Evolutionary conservation across 2,888 invertebrate genomes (phyloP).

Genomic region (Volucella inanis): DNA sequence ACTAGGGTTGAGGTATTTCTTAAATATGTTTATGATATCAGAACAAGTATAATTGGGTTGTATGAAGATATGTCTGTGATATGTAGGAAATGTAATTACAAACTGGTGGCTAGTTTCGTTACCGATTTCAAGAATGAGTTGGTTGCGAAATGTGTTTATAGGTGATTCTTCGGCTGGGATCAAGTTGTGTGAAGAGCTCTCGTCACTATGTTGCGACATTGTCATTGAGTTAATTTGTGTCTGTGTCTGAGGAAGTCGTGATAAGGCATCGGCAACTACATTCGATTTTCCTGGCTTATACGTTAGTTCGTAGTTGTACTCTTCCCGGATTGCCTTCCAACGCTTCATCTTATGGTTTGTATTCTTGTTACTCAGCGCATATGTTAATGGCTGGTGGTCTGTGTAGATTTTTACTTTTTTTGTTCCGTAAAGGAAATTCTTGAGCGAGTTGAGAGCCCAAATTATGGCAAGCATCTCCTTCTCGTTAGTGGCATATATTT

Average conservation of each 20-base stretch:
- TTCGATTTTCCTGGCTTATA: neutral
- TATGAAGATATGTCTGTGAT: slow-evolving; percentile 41
- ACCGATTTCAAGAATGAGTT: slow-evolving; percentile 36
- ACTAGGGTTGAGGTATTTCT: slow-evolving; percentile 32
- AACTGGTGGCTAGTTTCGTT: slow-evolving; percentile 46
- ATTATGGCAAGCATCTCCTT: too few relatives aligned
- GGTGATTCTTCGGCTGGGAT: slow-evolving; percentile 31
- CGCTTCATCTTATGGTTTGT: neutral
- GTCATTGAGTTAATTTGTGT: slow-evolving; percentile 4
- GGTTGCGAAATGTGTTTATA: slow-evolving; percentile 27
- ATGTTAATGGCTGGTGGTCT: slow-evolving; percentile 6
- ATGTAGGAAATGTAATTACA: slow-evolving; percentile 37
- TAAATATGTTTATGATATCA: slow-evolving; percentile 37
- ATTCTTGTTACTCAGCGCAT: slow-evolving; percentile 21
- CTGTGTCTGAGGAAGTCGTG: neutral
- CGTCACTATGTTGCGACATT: slow-evolving; percentile 9
- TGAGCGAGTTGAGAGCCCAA: too few relatives aligned
- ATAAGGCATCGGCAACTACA: slow-evolving; percentile 9
- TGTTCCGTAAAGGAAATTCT: too few relatives aligned
- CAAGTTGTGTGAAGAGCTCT: slow-evolving; percentile 35
- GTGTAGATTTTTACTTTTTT: too few relatives aligned
- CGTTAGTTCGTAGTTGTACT: slow-evolving; percentile 14
- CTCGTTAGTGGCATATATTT: too few relatives aligned
- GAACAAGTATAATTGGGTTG: slow-evolving; percentile 37
- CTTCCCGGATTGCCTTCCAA: neutral